Percentiles rank a stretch among this genome's conserved stretches.
Evolutionary conservation across 1,140 invertebrate genomes (phyloP).

Genomic region (Drosophila sp.): DNA sequence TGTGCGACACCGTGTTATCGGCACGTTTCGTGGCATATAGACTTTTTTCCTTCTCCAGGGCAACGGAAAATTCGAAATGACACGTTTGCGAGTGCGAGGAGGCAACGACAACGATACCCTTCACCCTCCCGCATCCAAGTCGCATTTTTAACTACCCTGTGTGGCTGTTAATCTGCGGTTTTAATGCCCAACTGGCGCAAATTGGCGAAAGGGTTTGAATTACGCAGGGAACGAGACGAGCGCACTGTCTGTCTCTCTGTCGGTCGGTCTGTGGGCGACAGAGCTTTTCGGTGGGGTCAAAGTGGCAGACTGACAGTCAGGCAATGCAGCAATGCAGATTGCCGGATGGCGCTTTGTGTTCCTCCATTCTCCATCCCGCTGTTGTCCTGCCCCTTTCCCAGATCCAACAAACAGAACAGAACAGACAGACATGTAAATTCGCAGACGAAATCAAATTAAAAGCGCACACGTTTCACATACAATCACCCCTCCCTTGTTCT

Average conservation of each 20-base stretch:
- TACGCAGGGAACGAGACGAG: slow-evolving; percentile 36
- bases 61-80: slow-evolving; percentile 77
- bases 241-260: not conserved
- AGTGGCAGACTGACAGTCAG: slow-evolving; percentile 38
- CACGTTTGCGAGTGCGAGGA: slow-evolving; percentile 66
- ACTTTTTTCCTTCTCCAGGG: slow-evolving; percentile 51
- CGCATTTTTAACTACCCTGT: slow-evolving; percentile 74
- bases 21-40: slow-evolving; percentile 72
- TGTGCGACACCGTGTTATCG: slow-evolving; percentile 80
- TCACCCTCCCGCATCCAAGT: not conserved
- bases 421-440: slow-evolving; percentile 72
- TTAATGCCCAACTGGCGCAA: slow-evolving; percentile 79
- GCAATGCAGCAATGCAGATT: no score
- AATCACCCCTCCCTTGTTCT: slow-evolving; percentile 20
- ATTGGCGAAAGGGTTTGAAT: slow-evolving; percentile 81
- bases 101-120: slow-evolving; percentile 6
- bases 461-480: slow-evolving; percentile 69
- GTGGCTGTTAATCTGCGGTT: slow-evolving; percentile 80
- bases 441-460: slow-evolving; percentile 82
- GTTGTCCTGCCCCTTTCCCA: slow-evolving; percentile 10
- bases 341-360: not conserved
- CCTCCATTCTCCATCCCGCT: not conserved
- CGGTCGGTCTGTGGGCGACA: no score
- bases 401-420: not conserved
- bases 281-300: slow-evolving; percentile 19